These are phyloP conservation scores for Anableps anableps DNA, from an alignment of 2,797 vertebrate genomes.

Conservation along the genomic window DNA sequence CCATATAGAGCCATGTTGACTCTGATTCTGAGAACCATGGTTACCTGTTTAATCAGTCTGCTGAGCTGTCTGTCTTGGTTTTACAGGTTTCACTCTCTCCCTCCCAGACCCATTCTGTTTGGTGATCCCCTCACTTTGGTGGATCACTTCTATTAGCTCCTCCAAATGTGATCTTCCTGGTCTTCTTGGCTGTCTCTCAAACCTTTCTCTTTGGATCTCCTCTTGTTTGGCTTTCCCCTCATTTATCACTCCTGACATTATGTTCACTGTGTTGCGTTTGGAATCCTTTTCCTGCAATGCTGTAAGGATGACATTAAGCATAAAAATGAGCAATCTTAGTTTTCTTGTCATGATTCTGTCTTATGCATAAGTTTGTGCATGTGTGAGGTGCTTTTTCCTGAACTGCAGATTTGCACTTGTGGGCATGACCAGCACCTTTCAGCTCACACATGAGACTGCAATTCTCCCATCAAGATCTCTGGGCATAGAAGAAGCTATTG, in stretches of 20 bases:
- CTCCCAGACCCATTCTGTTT: not conserved
- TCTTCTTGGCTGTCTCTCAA: not conserved
- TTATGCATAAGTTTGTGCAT: not conserved
- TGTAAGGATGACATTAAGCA: not conserved
- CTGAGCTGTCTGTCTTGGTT: not conserved
- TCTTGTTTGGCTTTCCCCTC: not conserved
- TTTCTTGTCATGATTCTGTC: not conserved
- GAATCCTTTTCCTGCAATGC: not conserved
- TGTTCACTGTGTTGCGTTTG: not conserved
- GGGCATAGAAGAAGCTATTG: not conserved
- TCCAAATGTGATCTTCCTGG: not conserved
- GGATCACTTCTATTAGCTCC: not conserved
- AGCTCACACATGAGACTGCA: not conserved
- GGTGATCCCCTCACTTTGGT: not conserved
- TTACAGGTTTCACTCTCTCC: not conserved
- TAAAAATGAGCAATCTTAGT: not conserved
- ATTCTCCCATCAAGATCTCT: not conserved
- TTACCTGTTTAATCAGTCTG: not conserved
- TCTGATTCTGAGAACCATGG: not conserved
- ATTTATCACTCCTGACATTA: not conserved
- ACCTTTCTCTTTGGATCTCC: not conserved
- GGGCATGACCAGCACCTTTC: not conserved
- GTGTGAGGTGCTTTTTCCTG: not conserved
- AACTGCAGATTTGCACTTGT: not conserved
- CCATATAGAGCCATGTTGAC: not conserved